phyloP scores from a whole-genome alignment of 53 echinoderm and acorn worm species.

The Actinopyga echinites region DNA sequence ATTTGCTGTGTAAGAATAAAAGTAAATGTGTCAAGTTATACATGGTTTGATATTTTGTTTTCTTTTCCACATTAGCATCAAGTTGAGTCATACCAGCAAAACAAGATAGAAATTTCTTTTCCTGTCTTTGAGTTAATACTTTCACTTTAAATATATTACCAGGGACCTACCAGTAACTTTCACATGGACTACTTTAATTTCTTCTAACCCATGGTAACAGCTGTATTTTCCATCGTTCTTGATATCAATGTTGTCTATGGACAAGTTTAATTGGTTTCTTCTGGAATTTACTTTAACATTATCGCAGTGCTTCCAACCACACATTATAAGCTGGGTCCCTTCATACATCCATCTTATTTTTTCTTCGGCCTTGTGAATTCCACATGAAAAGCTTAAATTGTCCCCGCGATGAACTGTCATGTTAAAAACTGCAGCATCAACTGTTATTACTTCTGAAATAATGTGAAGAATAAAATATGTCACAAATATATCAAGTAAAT shows the following conservation, averaged over 20 bases:
- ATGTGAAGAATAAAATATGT: no score
- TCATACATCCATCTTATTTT: not conserved
- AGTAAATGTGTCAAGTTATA: no score
- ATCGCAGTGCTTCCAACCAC: no score
- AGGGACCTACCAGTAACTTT: not conserved
- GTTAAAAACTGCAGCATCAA: not conserved
- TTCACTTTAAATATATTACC: no score
- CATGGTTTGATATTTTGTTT: no score
- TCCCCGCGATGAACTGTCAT: not conserved
- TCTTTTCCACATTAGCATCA: no score
- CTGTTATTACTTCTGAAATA: not conserved
- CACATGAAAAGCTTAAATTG: not conserved
- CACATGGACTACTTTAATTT: not conserved
- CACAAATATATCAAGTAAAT: no score
- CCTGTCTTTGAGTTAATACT: no score
- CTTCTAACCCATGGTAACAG: slow-evolving; percentile 1
- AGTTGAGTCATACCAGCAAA: no score
- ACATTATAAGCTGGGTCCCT: not conserved
- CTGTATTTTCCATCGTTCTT: not conserved
- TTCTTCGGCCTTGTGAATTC: not conserved
- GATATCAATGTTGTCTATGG: not conserved
- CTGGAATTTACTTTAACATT: no score
- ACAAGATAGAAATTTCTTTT: no score
- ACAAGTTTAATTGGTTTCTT: not conserved
- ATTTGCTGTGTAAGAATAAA: not conserved